Base-by-base conservation (phyloP, 2,113 vertebrate species). In the Dipodomys merriami region DNA sequence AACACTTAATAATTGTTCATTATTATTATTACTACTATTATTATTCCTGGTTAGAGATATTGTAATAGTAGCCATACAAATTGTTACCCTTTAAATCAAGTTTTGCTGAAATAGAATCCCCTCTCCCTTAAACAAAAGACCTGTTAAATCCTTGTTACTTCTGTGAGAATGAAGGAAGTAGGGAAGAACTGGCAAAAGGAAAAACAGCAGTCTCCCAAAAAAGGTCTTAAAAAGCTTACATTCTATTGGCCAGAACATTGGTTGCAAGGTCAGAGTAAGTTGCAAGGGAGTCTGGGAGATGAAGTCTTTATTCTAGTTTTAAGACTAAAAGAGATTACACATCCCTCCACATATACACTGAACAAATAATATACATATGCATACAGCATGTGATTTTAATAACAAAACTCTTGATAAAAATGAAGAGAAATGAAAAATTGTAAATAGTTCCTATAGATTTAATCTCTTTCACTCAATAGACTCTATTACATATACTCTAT, bases 241-340 rank as follows among this genome's bases (percentile, higher is more conserved):
- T 91, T 29, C 22, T 57, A 57, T 27, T 81, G 72, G 68, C 30
- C 18, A 77, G 64, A 73, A 88, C 2, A 29, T 64, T 46, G 46
- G 73, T 76, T 33, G 35, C 18, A 64, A 29, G 57, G 7, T 2
- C 33, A 33, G 3, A 84, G 6, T 22, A 57, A 78, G 7, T 44
- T 92, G 71, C 92, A 91, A 85, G 30, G 67, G 67, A 91, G 20
- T n/a, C 39, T 96, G 72, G 94, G 35, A 89, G 67, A 89, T 91
- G 67, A 76, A 91, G 80, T 91, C 16, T 71, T 90, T 88, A 33
- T 64, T 64, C 62, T 79, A 23, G 44, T 91, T 86, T 33, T 68
- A 86, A n/a, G 60, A 35, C 72, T 57, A 35, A 71, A 88, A 94
- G 6, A 83, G 16, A 46, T 39, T 83, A 29, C 4, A 46, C 7